phyloP scores from a whole-genome alignment of 2,113 vertebrate species.

The Phalacrocorax brasilianus region DNA sequence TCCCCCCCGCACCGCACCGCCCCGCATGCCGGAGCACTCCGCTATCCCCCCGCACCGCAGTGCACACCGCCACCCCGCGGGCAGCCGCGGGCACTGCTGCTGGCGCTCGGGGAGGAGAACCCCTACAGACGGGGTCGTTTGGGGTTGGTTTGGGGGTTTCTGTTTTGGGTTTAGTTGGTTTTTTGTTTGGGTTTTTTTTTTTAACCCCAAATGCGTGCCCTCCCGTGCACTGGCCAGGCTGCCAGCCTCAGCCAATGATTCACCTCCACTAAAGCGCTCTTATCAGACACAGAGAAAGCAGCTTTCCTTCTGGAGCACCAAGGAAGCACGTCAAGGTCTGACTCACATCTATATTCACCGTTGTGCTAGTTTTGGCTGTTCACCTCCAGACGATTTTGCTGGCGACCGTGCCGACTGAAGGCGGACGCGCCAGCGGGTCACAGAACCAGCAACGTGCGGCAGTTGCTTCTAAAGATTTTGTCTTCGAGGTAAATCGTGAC shows the following conservation, averaged over 20 bases:
- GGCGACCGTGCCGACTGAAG: not conserved
- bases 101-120: no score
- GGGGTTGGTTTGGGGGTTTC: no score
- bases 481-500: not conserved
- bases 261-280: no score
- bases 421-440: not conserved
- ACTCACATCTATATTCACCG: no score
- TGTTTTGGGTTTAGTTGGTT: no score
- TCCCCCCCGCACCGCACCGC: not conserved
- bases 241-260: no score
- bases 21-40: no score
- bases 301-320: accelerated
- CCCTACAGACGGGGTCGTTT: no score
- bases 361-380: accelerated
- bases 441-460: accelerated
- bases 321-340: accelerated
- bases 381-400: accelerated
- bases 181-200: no score
- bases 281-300: accelerated
- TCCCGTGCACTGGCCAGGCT: accelerated
- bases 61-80: no score
- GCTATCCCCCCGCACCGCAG: no score
- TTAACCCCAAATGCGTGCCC: not conserved
- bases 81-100: no score
- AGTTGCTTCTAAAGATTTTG: not conserved